phyloP scores from a whole-genome alignment of 2,888 invertebrate genomes.

The Xanthia icteritia region DNA sequence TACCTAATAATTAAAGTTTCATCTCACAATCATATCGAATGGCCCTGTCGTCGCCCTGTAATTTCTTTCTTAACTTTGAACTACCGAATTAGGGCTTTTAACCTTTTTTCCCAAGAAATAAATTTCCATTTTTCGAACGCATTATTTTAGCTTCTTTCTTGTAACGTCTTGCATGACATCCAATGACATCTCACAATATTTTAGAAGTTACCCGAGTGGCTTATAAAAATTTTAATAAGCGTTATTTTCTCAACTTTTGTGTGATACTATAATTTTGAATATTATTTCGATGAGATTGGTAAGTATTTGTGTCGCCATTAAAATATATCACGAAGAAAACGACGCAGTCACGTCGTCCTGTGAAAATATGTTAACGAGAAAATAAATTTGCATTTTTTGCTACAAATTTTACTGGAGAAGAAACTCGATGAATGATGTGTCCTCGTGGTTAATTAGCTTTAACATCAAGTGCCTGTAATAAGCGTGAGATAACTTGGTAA shows the following conservation, averaged over 20 bases:
- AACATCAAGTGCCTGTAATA: conserved; percentile 20
- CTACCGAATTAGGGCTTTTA: background rate
- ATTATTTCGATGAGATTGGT: conserved; percentile 49
- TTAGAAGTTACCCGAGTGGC: conserved; percentile 46
- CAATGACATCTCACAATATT: conserved; percentile 49
- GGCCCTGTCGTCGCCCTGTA: conserved; percentile 12
- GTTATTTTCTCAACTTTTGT: conserved; percentile 57
- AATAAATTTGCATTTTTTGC: conserved; percentile 30
- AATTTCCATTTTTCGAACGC: conserved; percentile 44
- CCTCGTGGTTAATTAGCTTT: conserved; percentile 34
- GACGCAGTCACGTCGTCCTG: conserved; percentile 10
- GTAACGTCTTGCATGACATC: conserved; percentile 34
- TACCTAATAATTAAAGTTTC: conserved; percentile 34
- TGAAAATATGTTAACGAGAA: conserved; percentile 38
- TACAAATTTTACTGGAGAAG: conserved; percentile 23
- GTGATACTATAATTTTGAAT: conserved; percentile 48
- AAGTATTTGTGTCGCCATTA: conserved; percentile 20
- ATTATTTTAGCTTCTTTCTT: conserved; percentile 24
- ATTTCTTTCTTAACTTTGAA: conserved; percentile 17
- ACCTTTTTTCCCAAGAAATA: conserved; percentile 29
- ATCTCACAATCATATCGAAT: conserved; percentile 48
- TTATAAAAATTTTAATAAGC: conserved; percentile 56
- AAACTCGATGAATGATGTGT: conserved; percentile 44
- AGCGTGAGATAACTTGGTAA: conserved; percentile 27
- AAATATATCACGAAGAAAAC: conserved; percentile 20